Evolutionary conservation across 2,113 vertebrate species (phyloP).

Genomic region (Siniperca knerii): DNA sequence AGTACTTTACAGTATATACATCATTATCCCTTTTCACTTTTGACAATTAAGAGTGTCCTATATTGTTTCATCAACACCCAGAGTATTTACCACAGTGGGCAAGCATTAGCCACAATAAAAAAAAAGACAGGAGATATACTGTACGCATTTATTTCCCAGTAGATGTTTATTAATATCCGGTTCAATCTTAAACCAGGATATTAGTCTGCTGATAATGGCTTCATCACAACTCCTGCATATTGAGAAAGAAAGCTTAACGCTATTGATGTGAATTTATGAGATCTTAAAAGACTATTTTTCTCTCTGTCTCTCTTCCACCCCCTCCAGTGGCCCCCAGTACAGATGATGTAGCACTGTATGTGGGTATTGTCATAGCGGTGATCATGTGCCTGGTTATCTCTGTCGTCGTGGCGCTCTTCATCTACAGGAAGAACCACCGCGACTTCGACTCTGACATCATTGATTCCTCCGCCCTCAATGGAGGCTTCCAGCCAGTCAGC

Average conservation of each 20-base stretch:
- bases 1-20: neutral
- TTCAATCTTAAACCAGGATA: slow-evolving; percentile 72
- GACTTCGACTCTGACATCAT: slow-evolving; percentile 96
- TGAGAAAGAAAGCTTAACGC: slow-evolving; percentile 29
- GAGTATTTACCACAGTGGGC: slow-evolving; percentile 4
- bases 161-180: slow-evolving; percentile 72
- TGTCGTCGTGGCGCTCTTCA: slow-evolving; percentile 90
- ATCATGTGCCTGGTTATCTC: slow-evolving; percentile 95
- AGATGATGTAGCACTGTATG: slow-evolving; percentile 93
- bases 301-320: slow-evolving; percentile 16
- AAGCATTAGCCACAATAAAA: slow-evolving; percentile 14
- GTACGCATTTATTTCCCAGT: slow-evolving; percentile 56
- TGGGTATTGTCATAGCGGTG: slow-evolving; percentile 93
- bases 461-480: slow-evolving; percentile 93
- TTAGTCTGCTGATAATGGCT: slow-evolving; percentile 68
- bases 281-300: slow-evolving; percentile 40
- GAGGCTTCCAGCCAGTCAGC: slow-evolving; percentile 95
- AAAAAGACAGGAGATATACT: slow-evolving; percentile 19
- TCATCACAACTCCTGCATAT: slow-evolving; percentile 48
- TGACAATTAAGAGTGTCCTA: slow-evolving; percentile 23
- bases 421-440: slow-evolving; percentile 95
- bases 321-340: slow-evolving; percentile 91
- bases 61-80: slow-evolving; percentile 17
- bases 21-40: slow-evolving; percentile 25
- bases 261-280: slow-evolving; percentile 44